Conservation (phyloP, 2,797 vertebrate species). For the Macropodus opercularis region DNA sequence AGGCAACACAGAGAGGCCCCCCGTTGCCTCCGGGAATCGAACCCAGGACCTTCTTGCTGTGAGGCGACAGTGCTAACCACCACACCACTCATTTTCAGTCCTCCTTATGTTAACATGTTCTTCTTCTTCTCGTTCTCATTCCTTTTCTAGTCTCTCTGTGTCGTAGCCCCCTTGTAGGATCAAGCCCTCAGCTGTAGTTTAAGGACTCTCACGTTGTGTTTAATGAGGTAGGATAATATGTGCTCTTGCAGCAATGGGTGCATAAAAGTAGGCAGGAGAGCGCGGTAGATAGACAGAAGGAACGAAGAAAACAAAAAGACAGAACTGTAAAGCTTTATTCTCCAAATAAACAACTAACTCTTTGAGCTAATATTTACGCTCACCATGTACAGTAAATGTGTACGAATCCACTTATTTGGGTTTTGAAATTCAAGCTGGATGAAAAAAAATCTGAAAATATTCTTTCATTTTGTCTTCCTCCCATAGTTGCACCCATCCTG, state of each 20-base stretch:
- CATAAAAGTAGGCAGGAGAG: conserved; percentile 26
- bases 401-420: conserved; percentile 1
- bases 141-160: conserved; percentile 30
- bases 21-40: too few relatives aligned
- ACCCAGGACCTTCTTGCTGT: too few relatives aligned
- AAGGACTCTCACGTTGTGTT: conserved; percentile 64
- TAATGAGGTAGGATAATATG: conserved; percentile 67
- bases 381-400: too few relatives aligned
- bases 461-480: conserved; percentile 17
- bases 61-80: too few relatives aligned
- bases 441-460: conserved; percentile 6
- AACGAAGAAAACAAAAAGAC: not conserved
- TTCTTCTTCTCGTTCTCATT: conserved; percentile 21
- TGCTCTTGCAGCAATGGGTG: conserved; percentile 49
- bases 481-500: conserved; percentile 7
- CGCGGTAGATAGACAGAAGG: conserved; percentile 16
- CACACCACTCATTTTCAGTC: conserved; percentile 31
- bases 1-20: too few relatives aligned
- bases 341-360: too few relatives aligned
- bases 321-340: not conserved
- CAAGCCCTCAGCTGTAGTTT: conserved; percentile 69
- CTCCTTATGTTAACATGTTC: conserved; percentile 14
- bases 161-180: conserved; percentile 67
- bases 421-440: conserved; percentile 3
- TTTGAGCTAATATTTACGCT: not conserved